Percentiles rank a stretch among this genome's conserved stretches.
phyloP scores from a whole-genome alignment of 1,140 invertebrate genomes.

The Sitobion miscanthi region DNA sequence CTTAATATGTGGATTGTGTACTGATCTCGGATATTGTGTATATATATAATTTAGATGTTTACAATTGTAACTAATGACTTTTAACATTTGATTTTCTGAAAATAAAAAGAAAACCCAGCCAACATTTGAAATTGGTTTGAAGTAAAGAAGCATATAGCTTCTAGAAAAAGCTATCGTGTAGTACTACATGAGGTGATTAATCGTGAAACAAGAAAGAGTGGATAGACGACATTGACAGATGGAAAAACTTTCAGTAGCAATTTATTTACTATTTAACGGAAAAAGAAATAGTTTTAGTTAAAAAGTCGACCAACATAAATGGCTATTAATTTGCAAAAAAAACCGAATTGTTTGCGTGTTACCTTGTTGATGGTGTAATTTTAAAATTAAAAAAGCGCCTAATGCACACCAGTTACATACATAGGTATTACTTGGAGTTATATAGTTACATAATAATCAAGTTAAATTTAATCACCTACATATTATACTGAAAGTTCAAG shows the following conservation, averaged over 20 bases:
- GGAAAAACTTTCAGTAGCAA: slow-evolving; percentile 25
- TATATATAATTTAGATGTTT: background rate
- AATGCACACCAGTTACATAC: background rate
- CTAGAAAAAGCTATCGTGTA: background rate
- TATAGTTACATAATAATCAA: background rate
- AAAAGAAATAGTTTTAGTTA: background rate
- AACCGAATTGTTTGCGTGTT: background rate
- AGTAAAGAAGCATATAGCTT: background rate
- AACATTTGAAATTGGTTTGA: background rate
- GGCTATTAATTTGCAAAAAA: background rate
- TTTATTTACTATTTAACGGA: background rate
- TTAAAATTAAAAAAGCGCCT: background rate
- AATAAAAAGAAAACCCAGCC: background rate
- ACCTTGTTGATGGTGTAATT: background rate
- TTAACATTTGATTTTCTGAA: background rate
- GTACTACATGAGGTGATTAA: background rate
- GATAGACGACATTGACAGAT: background rate
- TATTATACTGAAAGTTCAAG: background rate
- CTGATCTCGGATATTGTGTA: background rate
- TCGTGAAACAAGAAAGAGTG: background rate
- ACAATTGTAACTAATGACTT: background rate
- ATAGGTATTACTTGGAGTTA: background rate
- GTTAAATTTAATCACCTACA: background rate
- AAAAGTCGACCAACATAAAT: background rate
- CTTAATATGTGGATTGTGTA: no score